phyloP scores from a whole-genome alignment of 2,888 invertebrate genomes.

The Quadroppia sp. region DNA sequence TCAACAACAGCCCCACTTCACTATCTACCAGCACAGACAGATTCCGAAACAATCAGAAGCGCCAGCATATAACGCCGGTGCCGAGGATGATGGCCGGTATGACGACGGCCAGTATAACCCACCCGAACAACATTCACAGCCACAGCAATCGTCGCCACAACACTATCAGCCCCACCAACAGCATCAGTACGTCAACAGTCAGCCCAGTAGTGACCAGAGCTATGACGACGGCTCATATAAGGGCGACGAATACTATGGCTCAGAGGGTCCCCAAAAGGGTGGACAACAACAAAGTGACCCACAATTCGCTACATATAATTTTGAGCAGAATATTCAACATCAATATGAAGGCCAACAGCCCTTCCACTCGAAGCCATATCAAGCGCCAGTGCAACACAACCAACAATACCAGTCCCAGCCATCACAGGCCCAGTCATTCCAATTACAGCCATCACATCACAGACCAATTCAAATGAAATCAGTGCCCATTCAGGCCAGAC shows the following conservation, averaged over 20 bases:
- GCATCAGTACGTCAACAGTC: neutral
- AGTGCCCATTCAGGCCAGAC: neutral
- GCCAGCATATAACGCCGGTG: neutral
- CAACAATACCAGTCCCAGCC: neutral
- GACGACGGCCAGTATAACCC: neutral
- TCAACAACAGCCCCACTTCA: neutral
- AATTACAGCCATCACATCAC: neutral
- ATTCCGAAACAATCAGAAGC: neutral
- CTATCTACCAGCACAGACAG: slow-evolving; percentile 11
- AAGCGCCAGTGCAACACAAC: neutral
- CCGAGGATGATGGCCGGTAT: neutral
- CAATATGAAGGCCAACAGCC: neutral
- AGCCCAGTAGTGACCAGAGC: neutral
- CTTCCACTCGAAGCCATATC: neutral
- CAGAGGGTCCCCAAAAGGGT: neutral
- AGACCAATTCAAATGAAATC: neutral
- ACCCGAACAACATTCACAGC: neutral
- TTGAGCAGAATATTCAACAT: neutral
- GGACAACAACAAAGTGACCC: neutral
- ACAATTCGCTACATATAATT: neutral
- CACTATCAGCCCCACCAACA: neutral
- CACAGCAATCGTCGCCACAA: neutral
- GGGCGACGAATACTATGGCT: neutral
- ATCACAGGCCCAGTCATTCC: neutral
- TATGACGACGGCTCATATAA: neutral